These are phyloP conservation scores for Druon quercuslanigerum DNA, from an alignment of 1,140 invertebrate species.

Conservation along the genomic window DNA sequence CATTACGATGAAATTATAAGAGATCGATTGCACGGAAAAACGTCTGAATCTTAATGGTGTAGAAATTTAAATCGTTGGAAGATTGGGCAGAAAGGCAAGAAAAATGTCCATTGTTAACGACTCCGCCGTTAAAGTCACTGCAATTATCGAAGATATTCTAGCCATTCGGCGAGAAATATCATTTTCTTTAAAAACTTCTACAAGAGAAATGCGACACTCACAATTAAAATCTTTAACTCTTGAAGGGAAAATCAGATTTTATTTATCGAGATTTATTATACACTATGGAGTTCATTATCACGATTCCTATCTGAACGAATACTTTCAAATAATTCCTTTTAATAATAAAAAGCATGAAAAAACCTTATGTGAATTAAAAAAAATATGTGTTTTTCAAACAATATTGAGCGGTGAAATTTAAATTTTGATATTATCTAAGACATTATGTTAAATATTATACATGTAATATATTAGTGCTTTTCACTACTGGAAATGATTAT, in stretches of 20 bases:
- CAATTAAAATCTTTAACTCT: neutral
- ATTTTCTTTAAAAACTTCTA: neutral
- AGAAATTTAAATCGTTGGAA: slow-evolving; percentile 44
- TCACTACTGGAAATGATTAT: too few relatives aligned
- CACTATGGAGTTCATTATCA: neutral
- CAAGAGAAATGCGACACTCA: slow-evolving; percentile 15
- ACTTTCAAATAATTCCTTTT: too few relatives aligned
- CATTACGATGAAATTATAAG: slow-evolving; percentile 18
- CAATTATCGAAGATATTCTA: slow-evolving; percentile 57
- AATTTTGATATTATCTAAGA: too few relatives aligned
- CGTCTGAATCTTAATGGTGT: slow-evolving; percentile 55
- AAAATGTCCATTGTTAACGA: slow-evolving; percentile 57
- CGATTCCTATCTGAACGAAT: too few relatives aligned
- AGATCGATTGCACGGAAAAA: slow-evolving; percentile 7
- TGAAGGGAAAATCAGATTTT: neutral
- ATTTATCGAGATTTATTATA: neutral
- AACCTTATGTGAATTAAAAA: too few relatives aligned
- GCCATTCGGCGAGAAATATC: neutral
- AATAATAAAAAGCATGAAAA: too few relatives aligned
- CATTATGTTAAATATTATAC: too few relatives aligned
- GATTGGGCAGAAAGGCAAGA: slow-evolving; percentile 37
- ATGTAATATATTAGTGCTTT: too few relatives aligned
- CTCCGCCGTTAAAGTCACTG: slow-evolving; percentile 54
- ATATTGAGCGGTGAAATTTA: too few relatives aligned
- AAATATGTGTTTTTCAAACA: too few relatives aligned